Conservation (phyloP, 2,888 invertebrate genomes). For the Plutella xylostella region DNA sequence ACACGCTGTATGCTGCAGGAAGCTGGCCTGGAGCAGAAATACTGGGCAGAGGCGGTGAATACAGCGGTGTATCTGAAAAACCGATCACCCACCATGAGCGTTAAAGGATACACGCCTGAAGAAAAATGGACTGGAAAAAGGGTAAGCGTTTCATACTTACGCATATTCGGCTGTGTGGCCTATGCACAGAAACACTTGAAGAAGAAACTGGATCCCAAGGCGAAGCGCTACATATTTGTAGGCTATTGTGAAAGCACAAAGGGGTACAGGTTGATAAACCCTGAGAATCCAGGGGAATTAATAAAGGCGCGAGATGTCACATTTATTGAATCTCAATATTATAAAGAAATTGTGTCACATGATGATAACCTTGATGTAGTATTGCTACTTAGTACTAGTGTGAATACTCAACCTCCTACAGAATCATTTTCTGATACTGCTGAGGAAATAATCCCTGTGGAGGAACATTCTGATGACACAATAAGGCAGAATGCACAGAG, state of each 20-base stretch:
- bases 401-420: too few relatives aligned
- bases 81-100: conserved; percentile 15
- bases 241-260: conserved; percentile 9
- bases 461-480: too few relatives aligned
- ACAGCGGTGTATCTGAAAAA: conserved; percentile 17
- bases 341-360: neutral
- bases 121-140: conserved; percentile 15
- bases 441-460: too few relatives aligned
- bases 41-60: conserved; percentile 18
- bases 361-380: too few relatives aligned
- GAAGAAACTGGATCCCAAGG: conserved; percentile 15
- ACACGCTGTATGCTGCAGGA: conserved; percentile 16
- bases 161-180: conserved; percentile 17
- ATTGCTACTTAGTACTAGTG: too few relatives aligned
- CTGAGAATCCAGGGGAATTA: conserved; percentile 9
- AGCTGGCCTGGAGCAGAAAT: conserved; percentile 12
- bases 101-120: conserved; percentile 14
- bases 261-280: conserved; percentile 14
- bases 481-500: too few relatives aligned
- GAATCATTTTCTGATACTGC: too few relatives aligned
- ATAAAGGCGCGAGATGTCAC: conserved; percentile 14
- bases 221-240: conserved; percentile 11
- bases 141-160: conserved; percentile 13
- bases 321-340: conserved; percentile 8
- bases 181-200: conserved; percentile 14